A percentile compares a stretch with the other conserved stretches of the same genome.
Conservation (phyloP, 2,888 invertebrate species). For the Alviniconcha strummeri region DNA sequence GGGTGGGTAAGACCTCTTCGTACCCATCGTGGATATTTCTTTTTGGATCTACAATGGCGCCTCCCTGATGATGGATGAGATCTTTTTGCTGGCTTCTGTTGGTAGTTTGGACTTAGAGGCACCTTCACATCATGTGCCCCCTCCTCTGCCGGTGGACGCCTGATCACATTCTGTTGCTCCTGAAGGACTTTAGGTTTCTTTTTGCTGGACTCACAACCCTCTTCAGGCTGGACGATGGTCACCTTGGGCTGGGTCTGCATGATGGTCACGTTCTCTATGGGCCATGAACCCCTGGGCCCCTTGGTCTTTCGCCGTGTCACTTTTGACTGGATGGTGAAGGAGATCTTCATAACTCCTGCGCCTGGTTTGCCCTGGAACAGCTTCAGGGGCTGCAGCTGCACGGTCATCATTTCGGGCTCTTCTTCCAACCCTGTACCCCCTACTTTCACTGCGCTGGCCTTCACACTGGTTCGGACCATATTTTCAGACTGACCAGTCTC, state of each 20-base stretch:
- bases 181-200: conserved; percentile 4
- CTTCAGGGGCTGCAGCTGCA: conserved; percentile 36
- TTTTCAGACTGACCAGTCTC: background rate
- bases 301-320: conserved; percentile 33
- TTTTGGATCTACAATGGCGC: background rate
- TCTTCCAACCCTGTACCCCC: background rate
- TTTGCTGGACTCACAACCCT: background rate
- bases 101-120: background rate
- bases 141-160: background rate
- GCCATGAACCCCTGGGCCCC: conserved; percentile 18
- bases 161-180: conserved; percentile 11
- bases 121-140: background rate
- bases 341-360: conserved; percentile 36
- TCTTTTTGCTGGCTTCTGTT: background rate
- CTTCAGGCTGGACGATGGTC: conserved; percentile 4
- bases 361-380: conserved; percentile 38
- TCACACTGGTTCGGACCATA: background rate
- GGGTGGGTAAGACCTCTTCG: conserved; percentile 22
- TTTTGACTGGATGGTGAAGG: conserved; percentile 40
- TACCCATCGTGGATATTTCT: background rate
- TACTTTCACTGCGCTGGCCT: background rate
- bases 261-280: conserved; percentile 26
- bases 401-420: conserved; percentile 18
- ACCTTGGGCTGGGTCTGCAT: conserved; percentile 31
- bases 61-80: background rate